phyloP scores from a whole-genome alignment of 92 coral and sea anemone species.

The Scolanthus callimorphus region DNA sequence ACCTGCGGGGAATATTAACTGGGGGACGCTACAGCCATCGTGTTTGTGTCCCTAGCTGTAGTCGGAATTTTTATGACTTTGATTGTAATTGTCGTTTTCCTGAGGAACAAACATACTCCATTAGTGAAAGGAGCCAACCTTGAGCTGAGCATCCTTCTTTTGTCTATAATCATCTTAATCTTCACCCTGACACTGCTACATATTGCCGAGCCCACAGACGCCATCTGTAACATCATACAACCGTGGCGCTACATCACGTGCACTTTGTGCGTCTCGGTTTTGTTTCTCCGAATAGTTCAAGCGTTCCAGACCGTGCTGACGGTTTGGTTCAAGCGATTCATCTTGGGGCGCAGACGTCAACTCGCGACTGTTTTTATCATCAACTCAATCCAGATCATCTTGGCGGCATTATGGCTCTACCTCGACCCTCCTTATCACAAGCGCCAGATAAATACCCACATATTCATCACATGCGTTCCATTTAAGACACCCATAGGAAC shows the following conservation, averaged over 20 bases:
- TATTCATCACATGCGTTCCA: constrained; percentile 30
- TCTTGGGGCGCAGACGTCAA: constrained; percentile 16
- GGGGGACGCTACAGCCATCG: constrained; percentile 34
- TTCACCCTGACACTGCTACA: constrained; percentile 33
- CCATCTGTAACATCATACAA: constrained; percentile 30
- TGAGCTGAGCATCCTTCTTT: constrained; percentile 23
- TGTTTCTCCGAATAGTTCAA: constrained; percentile 33
- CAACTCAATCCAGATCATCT: constrained; percentile 19
- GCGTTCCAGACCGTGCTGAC: constrained; percentile 46
- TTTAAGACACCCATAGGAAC: constrained; percentile 16
- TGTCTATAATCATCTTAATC: constrained; percentile 14
- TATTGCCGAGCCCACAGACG: constrained; percentile 24
- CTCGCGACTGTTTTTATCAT: constrained; percentile 13
- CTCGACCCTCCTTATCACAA: constrained; percentile 29
- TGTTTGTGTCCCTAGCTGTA: constrained; percentile 9
- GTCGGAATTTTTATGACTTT: constrained; percentile 19
- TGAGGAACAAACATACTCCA: constrained; percentile 21
- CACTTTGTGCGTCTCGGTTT: constrained; percentile 35
- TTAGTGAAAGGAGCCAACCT: constrained; percentile 47
- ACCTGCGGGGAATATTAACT: constrained; percentile 22
- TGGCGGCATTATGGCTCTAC: constrained; percentile 31
- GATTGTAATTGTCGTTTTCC: constrained; percentile 11
- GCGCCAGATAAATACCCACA: constrained; percentile 15
- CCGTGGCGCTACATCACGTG: constrained; percentile 47
- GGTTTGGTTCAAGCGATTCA: constrained; percentile 29